phyloP scores from a whole-genome alignment of 2,113 vertebrate species.

The Psettodes erumei region DNA sequence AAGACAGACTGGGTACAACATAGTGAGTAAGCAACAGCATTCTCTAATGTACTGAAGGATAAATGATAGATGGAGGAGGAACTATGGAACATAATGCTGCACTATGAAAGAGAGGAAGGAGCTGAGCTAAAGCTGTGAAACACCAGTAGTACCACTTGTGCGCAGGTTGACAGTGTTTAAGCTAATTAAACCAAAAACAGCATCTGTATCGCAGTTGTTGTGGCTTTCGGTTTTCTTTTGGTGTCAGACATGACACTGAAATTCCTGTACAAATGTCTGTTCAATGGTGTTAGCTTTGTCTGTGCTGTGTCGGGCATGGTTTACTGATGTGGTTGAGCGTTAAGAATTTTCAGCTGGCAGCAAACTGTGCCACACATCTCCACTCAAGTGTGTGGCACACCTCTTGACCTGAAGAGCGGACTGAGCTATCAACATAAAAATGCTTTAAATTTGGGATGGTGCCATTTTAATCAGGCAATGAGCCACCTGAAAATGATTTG shows the following conservation, averaged over 20 bases:
- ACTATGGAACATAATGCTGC: neutral
- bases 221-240: neutral
- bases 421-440: neutral
- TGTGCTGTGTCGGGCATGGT: neutral
- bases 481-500: neutral
- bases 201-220: neutral
- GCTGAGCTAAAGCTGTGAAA: neutral
- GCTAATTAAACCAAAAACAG: neutral
- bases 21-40: neutral
- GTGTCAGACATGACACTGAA: neutral
- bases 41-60: constrained; percentile 6
- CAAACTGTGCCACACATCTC: neutral
- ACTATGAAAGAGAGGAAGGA: neutral
- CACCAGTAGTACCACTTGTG: neutral
- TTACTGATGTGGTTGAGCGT: neutral
- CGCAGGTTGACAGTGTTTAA: neutral
- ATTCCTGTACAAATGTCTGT: neutral
- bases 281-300: neutral
- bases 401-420: neutral
- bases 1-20: neutral
- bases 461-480: constrained; percentile 19
- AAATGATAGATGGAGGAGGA: constrained; percentile 10
- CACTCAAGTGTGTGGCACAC: neutral
- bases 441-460: neutral
- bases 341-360: neutral